Conservation (phyloP, 2,888 invertebrate species). For the Teleogryllus oceanicus region DNA sequence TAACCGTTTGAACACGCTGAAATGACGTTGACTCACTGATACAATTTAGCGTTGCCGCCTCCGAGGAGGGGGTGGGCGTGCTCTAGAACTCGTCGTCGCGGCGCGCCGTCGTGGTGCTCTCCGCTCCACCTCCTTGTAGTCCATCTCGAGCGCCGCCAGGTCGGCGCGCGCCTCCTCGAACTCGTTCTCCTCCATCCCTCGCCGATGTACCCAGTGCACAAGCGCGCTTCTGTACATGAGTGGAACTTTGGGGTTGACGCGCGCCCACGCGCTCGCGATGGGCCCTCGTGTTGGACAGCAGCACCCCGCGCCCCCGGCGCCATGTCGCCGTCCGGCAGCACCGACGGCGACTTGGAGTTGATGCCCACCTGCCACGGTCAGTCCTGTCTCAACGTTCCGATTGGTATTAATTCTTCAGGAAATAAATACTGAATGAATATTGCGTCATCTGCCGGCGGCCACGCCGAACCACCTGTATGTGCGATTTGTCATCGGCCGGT, state of each 20-base stretch:
- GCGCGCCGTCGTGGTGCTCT: background rate
- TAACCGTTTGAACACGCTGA: too few relatives aligned
- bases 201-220: slow-evolving; percentile 59
- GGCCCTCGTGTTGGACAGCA: slow-evolving; percentile 78
- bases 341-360: slow-evolving; percentile 72
- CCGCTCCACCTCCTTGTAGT: background rate
- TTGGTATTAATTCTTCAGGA: too few relatives aligned
- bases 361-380: slow-evolving; percentile 59
- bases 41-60: too few relatives aligned
- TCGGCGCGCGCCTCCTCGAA: slow-evolving; percentile 50
- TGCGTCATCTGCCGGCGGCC: too few relatives aligned
- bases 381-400: too few relatives aligned
- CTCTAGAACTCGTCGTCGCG: background rate
- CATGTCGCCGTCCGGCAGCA: slow-evolving; percentile 51
- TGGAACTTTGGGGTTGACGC: slow-evolving; percentile 59
- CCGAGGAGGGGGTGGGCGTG: too few relatives aligned
- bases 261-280: slow-evolving; percentile 58
- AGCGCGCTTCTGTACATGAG: slow-evolving; percentile 59
- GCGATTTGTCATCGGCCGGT: too few relatives aligned
- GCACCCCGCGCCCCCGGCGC: slow-evolving; percentile 56
- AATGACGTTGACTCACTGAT: too few relatives aligned
- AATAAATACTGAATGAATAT: too few relatives aligned
- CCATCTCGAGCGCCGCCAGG: slow-evolving; percentile 42
- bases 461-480: too few relatives aligned
- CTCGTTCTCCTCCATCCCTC: slow-evolving; percentile 55